A percentile compares a stretch with the other conserved stretches of the same genome.
Evolutionary conservation across 2,113 vertebrate genomes (phyloP).

Genomic region (Craseonycteris thonglongyai): DNA sequence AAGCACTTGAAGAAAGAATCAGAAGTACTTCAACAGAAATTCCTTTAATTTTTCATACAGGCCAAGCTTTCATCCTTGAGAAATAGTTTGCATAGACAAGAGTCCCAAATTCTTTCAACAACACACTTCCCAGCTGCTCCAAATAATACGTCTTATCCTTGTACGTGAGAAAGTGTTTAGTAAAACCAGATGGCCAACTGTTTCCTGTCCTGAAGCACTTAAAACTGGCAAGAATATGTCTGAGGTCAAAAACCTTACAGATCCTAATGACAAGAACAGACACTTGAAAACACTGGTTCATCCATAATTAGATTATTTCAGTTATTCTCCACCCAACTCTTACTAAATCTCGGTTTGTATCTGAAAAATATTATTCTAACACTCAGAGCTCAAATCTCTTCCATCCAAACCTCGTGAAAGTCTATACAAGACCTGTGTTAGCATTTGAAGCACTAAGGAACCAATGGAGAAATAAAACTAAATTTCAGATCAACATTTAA

Average conservation of each 20-base stretch:
- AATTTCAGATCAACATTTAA: not conserved
- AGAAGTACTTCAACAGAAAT: constrained; percentile 35
- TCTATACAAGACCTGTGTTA: not conserved
- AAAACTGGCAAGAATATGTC: constrained; percentile 47
- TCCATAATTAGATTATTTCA: constrained; percentile 59
- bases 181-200: constrained; percentile 70
- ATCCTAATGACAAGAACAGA: constrained; percentile 50
- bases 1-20: not conserved
- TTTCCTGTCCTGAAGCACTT: constrained; percentile 53
- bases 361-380: constrained; percentile 57
- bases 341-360: constrained; percentile 45
- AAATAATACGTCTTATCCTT: constrained; percentile 69
- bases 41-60: constrained; percentile 36
- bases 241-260: constrained; percentile 54
- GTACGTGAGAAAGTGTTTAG: constrained; percentile 68
- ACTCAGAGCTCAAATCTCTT: constrained; percentile 9
- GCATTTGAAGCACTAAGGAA: not conserved
- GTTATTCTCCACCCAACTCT: constrained; percentile 52
- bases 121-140: constrained; percentile 42
- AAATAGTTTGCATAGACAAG: constrained; percentile 43
- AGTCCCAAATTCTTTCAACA: constrained; percentile 62
- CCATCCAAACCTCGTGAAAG: not conserved
- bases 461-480: not conserved
- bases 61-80: constrained; percentile 36
- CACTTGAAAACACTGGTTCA: constrained; percentile 35